Base-by-base conservation (phyloP, 2,113 vertebrate species). In the Genyomyrus donnyi region DNA sequence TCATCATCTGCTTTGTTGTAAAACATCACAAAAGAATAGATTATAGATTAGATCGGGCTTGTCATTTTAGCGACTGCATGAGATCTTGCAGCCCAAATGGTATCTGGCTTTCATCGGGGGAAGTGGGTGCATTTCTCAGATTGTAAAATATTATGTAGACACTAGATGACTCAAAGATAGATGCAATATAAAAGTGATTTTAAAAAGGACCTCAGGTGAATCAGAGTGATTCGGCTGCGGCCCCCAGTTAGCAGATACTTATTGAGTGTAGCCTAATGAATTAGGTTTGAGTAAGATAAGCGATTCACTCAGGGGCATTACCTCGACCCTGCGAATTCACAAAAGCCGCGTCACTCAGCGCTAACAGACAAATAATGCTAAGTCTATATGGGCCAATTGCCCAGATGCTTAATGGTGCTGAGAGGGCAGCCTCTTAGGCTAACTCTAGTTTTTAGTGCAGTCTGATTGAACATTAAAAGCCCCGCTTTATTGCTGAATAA, bases 341-440 rank as follows among this genome's bases (percentile, higher is more conserved):
- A 89, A 88, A 91, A 19, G 90, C 88, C 50, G 80, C 19, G 45
- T 50, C 35, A 80, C 35, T 49, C 48, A 27, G 7, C 4, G 5
- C 88, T 31, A 48, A 35, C 70, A 77, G 62, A 77, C 15, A 89
- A 89, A 74, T 49, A 74, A 74, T 8, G n/a, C 48, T 21, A 31
- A 31, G n/a, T 39, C n/a, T 31, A 52, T 80, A 52, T 52, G 70
- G 88, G 15, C 88, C 66, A 50, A 17, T 89, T 89, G 88, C 88
- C 88, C 77, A 77, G 88, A 46, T 74, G 88, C 66, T 80, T 77
- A 89, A 77, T 77, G 88, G 88, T 13, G 46, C 66, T 50, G 66
- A 80, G 88, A 88, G 45, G 42, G 62, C 88, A 49, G 88, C 45
- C 42, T 31, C 13, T 46, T 46, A 62, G 46, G 66, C 46, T 27